Percentiles rank a stretch among this genome's conserved stretches.
Conservation (phyloP, 1,140 invertebrate species). For the Metaphire vulgaris region DNA sequence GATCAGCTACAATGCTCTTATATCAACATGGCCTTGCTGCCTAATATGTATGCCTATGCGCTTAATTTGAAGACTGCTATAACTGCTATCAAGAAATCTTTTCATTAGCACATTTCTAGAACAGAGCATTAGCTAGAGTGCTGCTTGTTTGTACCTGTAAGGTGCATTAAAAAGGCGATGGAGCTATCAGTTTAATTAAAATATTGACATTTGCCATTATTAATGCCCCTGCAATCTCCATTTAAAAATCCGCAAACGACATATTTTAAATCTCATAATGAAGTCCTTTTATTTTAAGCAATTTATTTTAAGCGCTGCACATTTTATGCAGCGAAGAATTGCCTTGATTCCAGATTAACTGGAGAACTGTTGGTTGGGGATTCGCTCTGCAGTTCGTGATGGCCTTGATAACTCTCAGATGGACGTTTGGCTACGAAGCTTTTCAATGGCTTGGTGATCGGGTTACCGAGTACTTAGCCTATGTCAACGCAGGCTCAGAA, state of each 20-base stretch:
- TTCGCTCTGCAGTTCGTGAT: conserved; percentile 77
- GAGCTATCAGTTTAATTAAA: not conserved
- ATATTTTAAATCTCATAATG: not conserved
- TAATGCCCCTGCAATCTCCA: too few species aligned
- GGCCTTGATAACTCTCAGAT: conserved; percentile 77
- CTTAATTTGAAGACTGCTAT: not conserved
- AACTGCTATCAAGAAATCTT: not conserved
- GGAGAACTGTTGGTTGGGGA: conserved; percentile 59
- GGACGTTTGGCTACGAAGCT: conserved; percentile 66
- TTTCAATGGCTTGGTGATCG: conserved; percentile 71
- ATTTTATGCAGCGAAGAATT: not conserved
- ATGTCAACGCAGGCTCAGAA: conserved; percentile 66
- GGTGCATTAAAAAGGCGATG: not conserved
- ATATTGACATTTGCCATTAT: too few species aligned
- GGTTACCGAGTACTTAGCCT: conserved; percentile 68
- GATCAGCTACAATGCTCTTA: not conserved
- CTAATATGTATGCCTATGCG: not conserved
- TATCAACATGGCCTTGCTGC: not conserved
- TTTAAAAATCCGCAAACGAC: not conserved
- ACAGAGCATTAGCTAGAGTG: not conserved
- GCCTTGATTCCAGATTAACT: conserved; percentile 42
- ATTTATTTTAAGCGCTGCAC: not conserved
- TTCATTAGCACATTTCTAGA: not conserved
- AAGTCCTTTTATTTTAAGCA: not conserved
- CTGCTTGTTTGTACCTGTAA: conserved; percentile 6